These are phyloP conservation scores for Podarcis muralis DNA, from an alignment of 2,113 vertebrate genomes.

Conservation along the genomic window DNA sequence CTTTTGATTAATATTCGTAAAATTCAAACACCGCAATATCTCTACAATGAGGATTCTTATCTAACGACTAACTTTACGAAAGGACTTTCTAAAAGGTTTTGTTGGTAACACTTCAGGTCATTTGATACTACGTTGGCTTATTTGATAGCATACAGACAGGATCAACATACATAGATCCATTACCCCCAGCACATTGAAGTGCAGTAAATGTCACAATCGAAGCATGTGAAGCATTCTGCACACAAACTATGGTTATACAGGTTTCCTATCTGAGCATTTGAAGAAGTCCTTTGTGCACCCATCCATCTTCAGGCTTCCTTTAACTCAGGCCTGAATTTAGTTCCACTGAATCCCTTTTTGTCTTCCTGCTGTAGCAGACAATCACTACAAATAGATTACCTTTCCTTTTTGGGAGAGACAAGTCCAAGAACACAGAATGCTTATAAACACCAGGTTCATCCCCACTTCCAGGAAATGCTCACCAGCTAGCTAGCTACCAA, in stretches of 20 bases:
- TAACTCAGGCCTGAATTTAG: not conserved
- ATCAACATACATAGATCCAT: not conserved
- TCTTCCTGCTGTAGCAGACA: not conserved
- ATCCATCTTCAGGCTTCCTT: not conserved
- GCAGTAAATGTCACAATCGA: not conserved
- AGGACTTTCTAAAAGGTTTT: constrained; percentile 33
- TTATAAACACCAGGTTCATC: not conserved
- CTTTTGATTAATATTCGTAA: constrained; percentile 48
- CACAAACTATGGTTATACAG: not conserved
- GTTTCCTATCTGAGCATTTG: not conserved
- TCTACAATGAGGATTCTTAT: constrained; percentile 41
- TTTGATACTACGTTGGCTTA: constrained; percentile 49
- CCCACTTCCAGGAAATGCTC: not conserved
- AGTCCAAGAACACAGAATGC: too few relatives aligned
- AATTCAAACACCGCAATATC: constrained; percentile 47
- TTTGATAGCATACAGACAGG: not conserved
- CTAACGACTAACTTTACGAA: constrained; percentile 34
- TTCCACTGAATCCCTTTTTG: not conserved
- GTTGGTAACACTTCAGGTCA: not conserved
- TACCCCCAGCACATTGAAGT: not conserved
- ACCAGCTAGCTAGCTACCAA: not conserved
- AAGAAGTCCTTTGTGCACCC: not conserved
- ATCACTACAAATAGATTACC: not conserved
- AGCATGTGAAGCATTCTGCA: not conserved
- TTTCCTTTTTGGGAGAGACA: not conserved